Evolutionary conservation across 2,888 invertebrate genomes (phyloP).

Genomic region (Polyploca ridens): DNA sequence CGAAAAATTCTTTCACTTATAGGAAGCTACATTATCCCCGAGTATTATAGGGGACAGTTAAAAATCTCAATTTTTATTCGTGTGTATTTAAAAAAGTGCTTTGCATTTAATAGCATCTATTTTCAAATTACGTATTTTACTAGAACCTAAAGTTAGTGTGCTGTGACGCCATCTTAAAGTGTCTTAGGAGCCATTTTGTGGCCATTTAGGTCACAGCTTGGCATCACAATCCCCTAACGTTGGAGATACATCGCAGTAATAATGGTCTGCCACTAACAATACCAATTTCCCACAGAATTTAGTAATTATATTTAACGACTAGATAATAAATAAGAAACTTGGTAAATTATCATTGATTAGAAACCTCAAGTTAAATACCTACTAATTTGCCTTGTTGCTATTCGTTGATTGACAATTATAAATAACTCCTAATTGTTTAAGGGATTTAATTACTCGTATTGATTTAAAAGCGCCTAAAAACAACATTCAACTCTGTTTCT

Average conservation of each 20-base stretch:
- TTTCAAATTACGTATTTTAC: not conserved
- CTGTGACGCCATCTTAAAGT: slow-evolving; percentile 8
- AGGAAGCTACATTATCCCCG: too few species aligned
- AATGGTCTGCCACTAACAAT: slow-evolving; percentile 30
- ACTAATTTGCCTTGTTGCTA: not conserved
- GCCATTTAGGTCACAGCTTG: slow-evolving; percentile 6
- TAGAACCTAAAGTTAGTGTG: not conserved
- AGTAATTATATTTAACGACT: not conserved
- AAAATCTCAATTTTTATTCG: too few species aligned
- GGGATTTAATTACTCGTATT: not conserved
- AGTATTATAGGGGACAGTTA: too few species aligned
- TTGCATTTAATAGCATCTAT: not conserved
- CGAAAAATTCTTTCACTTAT: too few species aligned
- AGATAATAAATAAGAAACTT: not conserved
- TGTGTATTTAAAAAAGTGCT: too few species aligned
- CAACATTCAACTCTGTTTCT: not conserved
- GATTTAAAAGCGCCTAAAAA: slow-evolving; percentile 6
- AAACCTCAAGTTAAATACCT: not conserved
- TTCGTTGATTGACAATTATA: not conserved
- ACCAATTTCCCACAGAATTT: slow-evolving; percentile 29
- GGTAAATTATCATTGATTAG: not conserved
- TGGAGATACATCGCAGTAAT: slow-evolving; percentile 34
- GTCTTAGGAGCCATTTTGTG: slow-evolving; percentile 1
- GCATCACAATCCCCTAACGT: slow-evolving; percentile 12
- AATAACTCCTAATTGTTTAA: not conserved